phyloP scores from a whole-genome alignment of 2,113 vertebrate species.

The Oceanodroma tethys region DNA sequence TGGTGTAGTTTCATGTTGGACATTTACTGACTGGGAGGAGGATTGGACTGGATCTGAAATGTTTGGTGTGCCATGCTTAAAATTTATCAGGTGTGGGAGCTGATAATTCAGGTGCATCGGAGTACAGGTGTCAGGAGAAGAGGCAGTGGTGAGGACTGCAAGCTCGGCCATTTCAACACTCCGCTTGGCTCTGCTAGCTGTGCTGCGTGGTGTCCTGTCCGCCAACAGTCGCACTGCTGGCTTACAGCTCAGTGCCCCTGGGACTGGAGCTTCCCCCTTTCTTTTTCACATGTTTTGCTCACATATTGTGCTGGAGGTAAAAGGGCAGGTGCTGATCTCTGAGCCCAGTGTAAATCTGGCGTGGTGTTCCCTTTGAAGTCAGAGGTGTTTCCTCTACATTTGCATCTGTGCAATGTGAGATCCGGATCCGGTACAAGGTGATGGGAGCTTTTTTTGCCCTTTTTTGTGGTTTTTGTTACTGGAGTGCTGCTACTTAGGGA shows the following conservation, averaged over 20 bases:
- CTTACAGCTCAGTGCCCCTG: background rate
- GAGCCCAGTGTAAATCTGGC: background rate
- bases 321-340: background rate
- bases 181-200: background rate
- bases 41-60: background rate
- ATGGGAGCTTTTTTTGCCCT: background rate
- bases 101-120: background rate
- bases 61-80: background rate
- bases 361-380: background rate
- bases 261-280: background rate
- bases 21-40: background rate
- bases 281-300: background rate
- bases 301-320: background rate
- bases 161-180: background rate
- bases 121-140: background rate
- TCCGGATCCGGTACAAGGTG: background rate
- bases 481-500: background rate
- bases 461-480: conserved; percentile 5
- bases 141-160: background rate
- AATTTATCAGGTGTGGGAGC: background rate
- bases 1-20: background rate
- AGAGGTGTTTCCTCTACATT: background rate
- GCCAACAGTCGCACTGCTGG: background rate
- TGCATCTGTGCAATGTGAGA: background rate
- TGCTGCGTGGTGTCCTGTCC: background rate